Base-by-base conservation (phyloP, 2,113 vertebrate genomes). In the Datnioides undecimradiatus region DNA sequence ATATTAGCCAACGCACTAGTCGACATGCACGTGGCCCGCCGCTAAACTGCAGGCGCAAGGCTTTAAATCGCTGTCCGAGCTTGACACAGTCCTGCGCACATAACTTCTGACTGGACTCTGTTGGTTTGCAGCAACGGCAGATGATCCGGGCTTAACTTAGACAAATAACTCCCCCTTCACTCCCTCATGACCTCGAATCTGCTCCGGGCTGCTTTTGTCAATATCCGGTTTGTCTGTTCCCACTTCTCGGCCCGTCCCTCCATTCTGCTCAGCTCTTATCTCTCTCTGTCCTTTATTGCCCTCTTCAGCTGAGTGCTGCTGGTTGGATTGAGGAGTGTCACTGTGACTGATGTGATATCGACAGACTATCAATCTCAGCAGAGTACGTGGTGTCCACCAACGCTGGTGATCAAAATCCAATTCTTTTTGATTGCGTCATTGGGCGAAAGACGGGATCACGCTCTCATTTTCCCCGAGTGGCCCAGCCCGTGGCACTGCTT, bases 61-160 rank as follows among this genome's bases (percentile, higher is more conserved):
- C 66, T 77, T 69, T 85, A 71, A 79, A 88, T 87, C 88, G 86
- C 46, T 27, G 76, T 34, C 49, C 1, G 33, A 57, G 73, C 33
- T 33, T 3, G 62, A 78, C 63, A 62, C 3, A 0, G 76, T 63
- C 62, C 71, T 67, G 49, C 34, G 48, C 41, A 58, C 63, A 34
- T 19, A 76, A 65, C 69, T 45, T 72, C 52, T 52, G 76, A 71
- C 70, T 82, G 4, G 0, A 25, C 73, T 82, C 68, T 80, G 43
- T 57, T 72, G 55, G 72, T 65, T 46, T 5, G n/a, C 34, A 83
- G 66, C 69, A 69, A 73, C 49, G 6, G 43, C 48, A 52, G 63
- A 83, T 79, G 82, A 88, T 85, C 84, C 68, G 17, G 64, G 77
- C 72, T 90, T 82, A 80, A 73, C 48, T 80, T 58, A 72, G 84